phyloP scores from a whole-genome alignment of 2,888 invertebrate genomes.

The Ischnus inquisitorius region DNA sequence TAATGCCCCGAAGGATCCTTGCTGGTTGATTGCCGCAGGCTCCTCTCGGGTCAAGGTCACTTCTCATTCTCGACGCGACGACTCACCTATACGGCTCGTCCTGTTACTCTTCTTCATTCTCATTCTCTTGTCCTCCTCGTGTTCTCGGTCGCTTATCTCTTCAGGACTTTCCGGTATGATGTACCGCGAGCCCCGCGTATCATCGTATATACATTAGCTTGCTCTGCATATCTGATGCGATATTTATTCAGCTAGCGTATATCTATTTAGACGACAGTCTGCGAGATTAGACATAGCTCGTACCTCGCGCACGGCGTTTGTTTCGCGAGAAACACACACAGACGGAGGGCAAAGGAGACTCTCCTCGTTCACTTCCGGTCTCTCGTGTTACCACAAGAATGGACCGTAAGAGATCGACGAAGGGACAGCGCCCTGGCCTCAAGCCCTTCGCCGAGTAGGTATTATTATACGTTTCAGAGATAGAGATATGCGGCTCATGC shows the following conservation, averaged over 20 bases:
- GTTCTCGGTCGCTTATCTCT: not conserved
- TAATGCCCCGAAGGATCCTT: conserved; percentile 68
- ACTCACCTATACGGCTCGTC: conserved; percentile 48
- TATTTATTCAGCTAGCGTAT: not conserved
- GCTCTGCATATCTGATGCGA: conserved; percentile 49
- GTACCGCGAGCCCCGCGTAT: conserved; percentile 27
- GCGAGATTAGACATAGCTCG: conserved; percentile 2
- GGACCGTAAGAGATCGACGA: conserved; percentile 46
- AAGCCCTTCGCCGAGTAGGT: conserved; percentile 38
- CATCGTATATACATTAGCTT: conserved; percentile 18
- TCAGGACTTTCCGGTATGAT: conserved; percentile 32
- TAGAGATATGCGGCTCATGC: conserved; percentile 54
- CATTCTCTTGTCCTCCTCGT: not conserved
- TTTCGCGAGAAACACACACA: not conserved
- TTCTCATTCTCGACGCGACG: conserved; percentile 57
- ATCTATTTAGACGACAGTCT: conserved; percentile 31
- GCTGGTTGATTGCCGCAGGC: conserved; percentile 77
- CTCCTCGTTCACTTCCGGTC: conserved; percentile 53
- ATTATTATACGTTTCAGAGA: conserved; percentile 51
- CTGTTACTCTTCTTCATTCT: conserved; percentile 16
- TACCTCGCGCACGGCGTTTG: not conserved
- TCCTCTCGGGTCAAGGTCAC: conserved; percentile 81
- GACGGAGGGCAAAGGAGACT: not conserved
- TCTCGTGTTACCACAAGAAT: conserved; percentile 24
- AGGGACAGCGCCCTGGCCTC: conserved; percentile 50